Evolutionary conservation across 2,797 vertebrate species (phyloP), one percentile per base, ranked within the genome.

Genomic region (Cryptoprocta ferox): DNA sequence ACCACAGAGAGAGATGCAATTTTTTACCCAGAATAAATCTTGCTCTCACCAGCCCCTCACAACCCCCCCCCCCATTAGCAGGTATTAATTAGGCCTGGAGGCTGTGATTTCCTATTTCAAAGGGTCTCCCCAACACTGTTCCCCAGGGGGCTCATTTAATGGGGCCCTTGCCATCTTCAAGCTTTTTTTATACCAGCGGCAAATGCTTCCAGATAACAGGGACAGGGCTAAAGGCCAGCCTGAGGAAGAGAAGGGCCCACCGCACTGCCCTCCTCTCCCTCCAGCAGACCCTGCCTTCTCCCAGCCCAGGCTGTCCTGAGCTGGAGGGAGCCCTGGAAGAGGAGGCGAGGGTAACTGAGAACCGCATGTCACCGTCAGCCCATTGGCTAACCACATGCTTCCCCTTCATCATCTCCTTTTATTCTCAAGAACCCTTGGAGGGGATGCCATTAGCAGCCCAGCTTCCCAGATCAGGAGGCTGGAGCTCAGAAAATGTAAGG

Each of bases 21-120:
- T 96, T 98, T 91, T 83, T 85, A 94, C 32, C 50, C 66, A 87
- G 76, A 91, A 70, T 71, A 48, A 84, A 59, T 71, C 66, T 79
- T 95, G 63, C n/a, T 63, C 45, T 90, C 45, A 10, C 59, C 6
- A 59, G 35, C 1, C 37, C 35, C 24, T 7, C 18, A 21, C 32
- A 24, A 0, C 42, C 10, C 76, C 6, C 76, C 4, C 28, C 71
- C 21, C 90, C 35, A 37, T 83, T 50, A 71, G 71, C 4, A 53
- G 37, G 50, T 79, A 10, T 56, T 35, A 28, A 10, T 56, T 35
- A 28, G 61, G 59, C 39, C 70, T 48, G 37, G 21, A 11, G 24
- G 30, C 7, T 5, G 24, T 18, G 15, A 37, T 93, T 97, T 95
- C 48, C 82, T 53, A 3, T 37, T 84, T 71, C 65, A 81, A 71